Percentiles rank a stretch among this genome's conserved stretches.
Evolutionary conservation across 1,140 invertebrate genomes (phyloP).

Genomic region (Fopius arisanus): DNA sequence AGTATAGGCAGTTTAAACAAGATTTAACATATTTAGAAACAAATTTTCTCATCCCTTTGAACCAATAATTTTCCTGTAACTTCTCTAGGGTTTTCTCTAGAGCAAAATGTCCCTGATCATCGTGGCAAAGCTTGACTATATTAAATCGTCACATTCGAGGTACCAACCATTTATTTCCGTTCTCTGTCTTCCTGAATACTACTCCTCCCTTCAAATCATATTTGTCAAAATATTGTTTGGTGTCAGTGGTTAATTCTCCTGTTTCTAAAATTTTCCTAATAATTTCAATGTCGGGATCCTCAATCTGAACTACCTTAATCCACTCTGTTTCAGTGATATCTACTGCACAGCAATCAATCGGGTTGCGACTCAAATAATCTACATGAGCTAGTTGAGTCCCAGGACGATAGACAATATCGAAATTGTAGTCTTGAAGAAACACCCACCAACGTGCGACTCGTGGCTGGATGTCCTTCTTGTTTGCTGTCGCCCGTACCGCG

Average conservation of each 20-base stretch:
- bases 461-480: constrained; percentile 47
- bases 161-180: constrained; percentile 45
- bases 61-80: constrained; percentile 40
- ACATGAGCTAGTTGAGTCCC: constrained; percentile 47
- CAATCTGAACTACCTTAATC: constrained; percentile 18
- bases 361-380: constrained; percentile 41
- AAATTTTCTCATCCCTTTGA: constrained; percentile 31
- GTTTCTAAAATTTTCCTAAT: constrained; percentile 16
- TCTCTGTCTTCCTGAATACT: constrained; percentile 35
- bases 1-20: constrained; percentile 9
- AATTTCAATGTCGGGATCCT: constrained; percentile 17
- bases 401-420: constrained; percentile 45
- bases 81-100: constrained; percentile 42
- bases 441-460: constrained; percentile 53
- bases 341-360: background rate
- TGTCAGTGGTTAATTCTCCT: background rate
- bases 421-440: constrained; percentile 46
- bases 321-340: constrained; percentile 18
- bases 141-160: constrained; percentile 44
- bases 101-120: constrained; percentile 44
- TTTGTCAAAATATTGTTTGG: constrained; percentile 26
- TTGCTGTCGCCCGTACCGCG: constrained; percentile 43
- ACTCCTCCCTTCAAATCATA: constrained; percentile 24
- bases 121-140: constrained; percentile 46
- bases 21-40: constrained; percentile 30